phyloP scores from a whole-genome alignment of 2,797 vertebrate species.

The Alcedo quadribrachys region DNA sequence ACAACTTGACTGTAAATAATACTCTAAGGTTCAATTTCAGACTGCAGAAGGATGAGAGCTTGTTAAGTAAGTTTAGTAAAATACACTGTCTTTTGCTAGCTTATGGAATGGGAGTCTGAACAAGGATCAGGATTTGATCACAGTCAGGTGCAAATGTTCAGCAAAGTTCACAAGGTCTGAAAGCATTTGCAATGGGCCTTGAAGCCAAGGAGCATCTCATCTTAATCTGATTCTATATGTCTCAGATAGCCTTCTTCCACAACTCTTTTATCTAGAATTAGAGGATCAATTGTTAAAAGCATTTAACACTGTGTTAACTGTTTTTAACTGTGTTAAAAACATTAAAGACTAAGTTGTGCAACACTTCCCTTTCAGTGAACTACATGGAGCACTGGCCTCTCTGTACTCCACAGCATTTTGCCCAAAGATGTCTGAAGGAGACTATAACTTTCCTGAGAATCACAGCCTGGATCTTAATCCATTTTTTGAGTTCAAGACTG shows the following conservation, averaged over 20 bases:
- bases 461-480: neutral
- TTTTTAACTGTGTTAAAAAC: neutral
- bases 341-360: neutral
- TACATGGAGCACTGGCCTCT: neutral
- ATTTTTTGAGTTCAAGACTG: neutral
- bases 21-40: neutral
- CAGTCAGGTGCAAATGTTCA: neutral
- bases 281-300: neutral
- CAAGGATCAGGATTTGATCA: neutral
- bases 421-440: neutral
- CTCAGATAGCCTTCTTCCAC: neutral
- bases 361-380: neutral
- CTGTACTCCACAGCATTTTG: neutral
- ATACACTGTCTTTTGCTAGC: neutral
- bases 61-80: neutral
- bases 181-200: neutral
- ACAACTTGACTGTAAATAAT: neutral
- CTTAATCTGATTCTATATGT: neutral
- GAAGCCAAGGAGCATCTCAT: neutral
- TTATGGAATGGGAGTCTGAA: neutral
- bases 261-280: neutral
- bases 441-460: neutral
- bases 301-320: neutral
- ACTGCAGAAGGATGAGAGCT: neutral
- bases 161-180: neutral